Evolutionary conservation across 2,113 vertebrate species (phyloP).

Genomic region (Gambusia affinis): DNA sequence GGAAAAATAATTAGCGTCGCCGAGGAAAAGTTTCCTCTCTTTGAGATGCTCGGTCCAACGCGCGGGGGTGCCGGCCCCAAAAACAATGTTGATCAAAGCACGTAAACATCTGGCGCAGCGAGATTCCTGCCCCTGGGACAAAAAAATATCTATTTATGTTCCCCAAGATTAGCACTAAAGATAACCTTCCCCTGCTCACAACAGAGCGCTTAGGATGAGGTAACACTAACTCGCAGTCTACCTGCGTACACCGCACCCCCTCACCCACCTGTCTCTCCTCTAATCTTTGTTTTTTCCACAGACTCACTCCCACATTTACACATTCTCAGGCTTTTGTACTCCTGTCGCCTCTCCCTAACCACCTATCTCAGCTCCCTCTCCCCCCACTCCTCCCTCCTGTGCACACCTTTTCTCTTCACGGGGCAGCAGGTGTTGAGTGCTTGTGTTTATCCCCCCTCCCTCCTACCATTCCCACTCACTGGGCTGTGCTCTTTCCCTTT

Average conservation of each 20-base stretch:
- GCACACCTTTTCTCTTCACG: constrained; percentile 80
- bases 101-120: constrained; percentile 70
- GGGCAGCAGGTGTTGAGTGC: constrained; percentile 83
- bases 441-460: constrained; percentile 76
- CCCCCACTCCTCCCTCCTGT: constrained; percentile 41
- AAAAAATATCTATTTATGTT: constrained; percentile 56
- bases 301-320: constrained; percentile 64
- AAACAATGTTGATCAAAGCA: constrained; percentile 72
- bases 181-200: constrained; percentile 48
- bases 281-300: constrained; percentile 64
- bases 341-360: constrained; percentile 53
- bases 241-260: constrained; percentile 51
- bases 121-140: constrained; percentile 50
- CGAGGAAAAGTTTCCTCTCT: constrained; percentile 65
- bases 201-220: constrained; percentile 52
- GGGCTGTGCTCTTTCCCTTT: constrained; percentile 36
- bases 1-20: constrained; percentile 74
- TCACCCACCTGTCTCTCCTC: constrained; percentile 56
- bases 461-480: constrained; percentile 50
- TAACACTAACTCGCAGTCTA: constrained; percentile 57
- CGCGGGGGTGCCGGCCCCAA: constrained; percentile 35
- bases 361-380: constrained; percentile 39
- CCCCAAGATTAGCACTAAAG: constrained; percentile 51
- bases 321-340: constrained; percentile 64
- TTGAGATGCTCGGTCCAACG: constrained; percentile 57